phyloP scores from a whole-genome alignment of 2,113 vertebrate species.

The Equus quagga region DNA sequence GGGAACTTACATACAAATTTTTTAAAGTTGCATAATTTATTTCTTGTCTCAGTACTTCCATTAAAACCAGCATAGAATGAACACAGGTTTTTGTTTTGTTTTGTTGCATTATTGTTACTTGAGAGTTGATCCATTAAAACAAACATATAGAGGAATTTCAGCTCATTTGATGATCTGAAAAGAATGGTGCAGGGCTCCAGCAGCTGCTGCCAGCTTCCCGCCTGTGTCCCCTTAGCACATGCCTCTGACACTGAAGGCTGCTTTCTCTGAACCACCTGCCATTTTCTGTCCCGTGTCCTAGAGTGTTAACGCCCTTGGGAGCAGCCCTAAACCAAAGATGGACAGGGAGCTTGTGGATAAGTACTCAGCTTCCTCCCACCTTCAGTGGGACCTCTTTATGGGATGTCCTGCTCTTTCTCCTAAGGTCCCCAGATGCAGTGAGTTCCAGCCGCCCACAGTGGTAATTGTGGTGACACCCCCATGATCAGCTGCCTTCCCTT shows the following conservation, averaged over 20 bases:
- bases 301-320: not conserved
- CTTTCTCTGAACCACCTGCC: not conserved
- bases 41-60: not conserved
- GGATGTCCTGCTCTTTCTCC: not conserved
- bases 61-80: slow-evolving; percentile 34
- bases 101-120: not conserved
- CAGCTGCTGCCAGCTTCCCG: no score
- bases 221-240: rapidly evolving
- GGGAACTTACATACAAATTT: not conserved
- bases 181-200: not conserved
- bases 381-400: not conserved
- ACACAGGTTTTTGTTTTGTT: not conserved
- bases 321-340: not conserved
- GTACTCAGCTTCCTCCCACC: not conserved
- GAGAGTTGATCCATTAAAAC: not conserved
- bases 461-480: not conserved
- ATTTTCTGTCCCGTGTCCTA: not conserved
- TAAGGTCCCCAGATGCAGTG: not conserved
- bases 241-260: not conserved
- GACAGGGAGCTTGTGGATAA: not conserved
- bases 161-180: not conserved
- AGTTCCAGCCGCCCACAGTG: not conserved
- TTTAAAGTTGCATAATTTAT: slow-evolving; percentile 21
- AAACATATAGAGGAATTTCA: not conserved
- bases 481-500: not conserved